Evolutionary conservation across 2,888 invertebrate genomes (phyloP), one percentile per base, ranked within the genome.

Genomic region (Tetanocera ferruginea): DNA sequence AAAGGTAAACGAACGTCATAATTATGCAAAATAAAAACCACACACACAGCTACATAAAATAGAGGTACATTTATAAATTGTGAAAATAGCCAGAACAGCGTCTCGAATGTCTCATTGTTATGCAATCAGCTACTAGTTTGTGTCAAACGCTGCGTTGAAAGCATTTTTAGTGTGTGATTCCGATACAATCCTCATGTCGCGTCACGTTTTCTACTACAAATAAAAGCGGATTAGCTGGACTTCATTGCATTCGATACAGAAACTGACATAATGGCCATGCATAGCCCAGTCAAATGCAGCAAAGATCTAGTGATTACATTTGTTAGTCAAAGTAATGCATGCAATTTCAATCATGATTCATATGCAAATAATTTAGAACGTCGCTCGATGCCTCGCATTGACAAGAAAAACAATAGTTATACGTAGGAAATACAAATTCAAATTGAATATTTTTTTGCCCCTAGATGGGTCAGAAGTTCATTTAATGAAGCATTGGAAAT

Each of bases 51-150:
- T 60, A 49, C 11, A n/a, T n/a, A n/a, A n/a, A n/a, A n/a, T n/a
- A n/a, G 31, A 71, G 23, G 28, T 25, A 52, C n/a, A 34, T 14
- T 5, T 37, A 25, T 9, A 14, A 49, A 11, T 43, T 43, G 43
- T 34, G 19, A 19, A 23, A 23, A 19, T 9, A 55, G 19, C 19
- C 55, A 17, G 34, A 1, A 34, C 64, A 64, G n/a, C 25, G 31
- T 55, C 31, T 19, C 51, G 28, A 14, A 19, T 14, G n/a, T 43
- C 75, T 78, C 77, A 78, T 80, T 78, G 77, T 78, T 78, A 78
- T 78, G 78, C 80, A 80, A 77, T 80, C 77, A 78, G 77, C 73
- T 71, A 75, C 72, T 60, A 34, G n/a, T 80, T 80, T 77, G 77
- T 67, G 77, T 67, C 71, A 76, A 72, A 78, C 67, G 52, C 28